Base-by-base conservation (phyloP, 2,888 invertebrate genomes). In the Hirtodrosophila trivittata region DNA sequence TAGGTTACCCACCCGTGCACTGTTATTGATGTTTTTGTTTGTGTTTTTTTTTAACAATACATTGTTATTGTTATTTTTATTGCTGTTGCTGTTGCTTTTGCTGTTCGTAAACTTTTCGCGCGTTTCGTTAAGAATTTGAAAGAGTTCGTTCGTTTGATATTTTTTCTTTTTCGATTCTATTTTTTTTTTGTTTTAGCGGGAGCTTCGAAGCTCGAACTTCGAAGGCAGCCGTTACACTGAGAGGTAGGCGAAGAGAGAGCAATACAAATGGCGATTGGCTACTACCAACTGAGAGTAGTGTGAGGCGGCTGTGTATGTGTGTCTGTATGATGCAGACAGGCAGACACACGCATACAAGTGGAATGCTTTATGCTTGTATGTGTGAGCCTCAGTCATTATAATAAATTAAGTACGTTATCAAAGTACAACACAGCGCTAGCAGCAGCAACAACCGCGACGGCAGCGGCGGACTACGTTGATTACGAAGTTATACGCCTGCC, bases 381-480 rank as follows among this genome's bases (percentile, higher is more conserved):
- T 14, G 71, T 52, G 59, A 42, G 50, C 32, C 46, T 39, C 65
- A 65, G 51, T 58, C 56, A 55, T 60, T 60, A 49, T 65, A 75
- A 72, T 72, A 72, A 72, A 72, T 75, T 74, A 66, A 72, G 75
- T 69, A 70, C 69, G 72, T 72, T 72, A 72, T 72, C 72, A 72
- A 65, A 69, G 43, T 51, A 56, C 64, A 46, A 54, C 14, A 74
- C 54, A 56, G 32, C 52, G 16, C 37, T 6, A 10, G 18, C 41
- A 42, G 12, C 37, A 13, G 14, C 35, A 13, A 5, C 18, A 21
- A 5, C 18, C 2, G 18, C 18, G 5, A 5, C 18, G 5, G 18
- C 18, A 21, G 28, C 28, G 28, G 28, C 10, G 30, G 50, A 30
- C 35, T 35, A 43, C 42, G 33, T 21, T 43, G 50, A 51, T 70